phyloP scores from a whole-genome alignment of 2,113 vertebrate species.

The Pygoscelis antarcticus region DNA sequence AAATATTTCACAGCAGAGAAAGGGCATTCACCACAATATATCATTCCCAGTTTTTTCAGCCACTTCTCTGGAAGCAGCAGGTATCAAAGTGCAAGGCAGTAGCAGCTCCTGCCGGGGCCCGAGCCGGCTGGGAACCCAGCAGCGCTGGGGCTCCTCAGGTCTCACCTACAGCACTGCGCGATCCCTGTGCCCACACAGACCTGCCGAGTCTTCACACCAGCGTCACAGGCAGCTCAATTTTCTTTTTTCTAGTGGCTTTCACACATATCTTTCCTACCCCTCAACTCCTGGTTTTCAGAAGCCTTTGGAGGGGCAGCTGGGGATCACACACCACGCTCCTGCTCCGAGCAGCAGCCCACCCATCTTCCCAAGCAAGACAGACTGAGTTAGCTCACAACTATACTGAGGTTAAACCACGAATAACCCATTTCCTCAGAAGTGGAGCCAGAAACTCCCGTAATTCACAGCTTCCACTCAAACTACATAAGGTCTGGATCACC shows the following conservation, averaged over 20 bases:
- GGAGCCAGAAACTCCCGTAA: background rate
- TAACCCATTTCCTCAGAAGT: background rate
- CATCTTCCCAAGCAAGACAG: background rate
- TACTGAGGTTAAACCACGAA: accelerated
- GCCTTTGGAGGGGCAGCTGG: background rate
- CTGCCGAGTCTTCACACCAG: accelerated
- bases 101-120: background rate
- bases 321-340: background rate
- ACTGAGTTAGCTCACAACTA: background rate
- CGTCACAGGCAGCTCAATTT: accelerated
- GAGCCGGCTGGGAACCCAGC: background rate
- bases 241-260: background rate
- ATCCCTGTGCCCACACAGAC: background rate
- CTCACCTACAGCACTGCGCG: accelerated
- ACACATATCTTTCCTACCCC: background rate
- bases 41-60: accelerated
- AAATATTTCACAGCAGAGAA: background rate
- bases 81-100: accelerated
- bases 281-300: background rate
- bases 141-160: background rate
- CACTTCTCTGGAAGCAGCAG: background rate
- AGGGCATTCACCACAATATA: background rate
- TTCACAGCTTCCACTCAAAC: background rate
- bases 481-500: background rate
- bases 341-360: background rate